Conservation (phyloP, 2,113 vertebrate species). For the Rhinolophus ferrumequinum region DNA sequence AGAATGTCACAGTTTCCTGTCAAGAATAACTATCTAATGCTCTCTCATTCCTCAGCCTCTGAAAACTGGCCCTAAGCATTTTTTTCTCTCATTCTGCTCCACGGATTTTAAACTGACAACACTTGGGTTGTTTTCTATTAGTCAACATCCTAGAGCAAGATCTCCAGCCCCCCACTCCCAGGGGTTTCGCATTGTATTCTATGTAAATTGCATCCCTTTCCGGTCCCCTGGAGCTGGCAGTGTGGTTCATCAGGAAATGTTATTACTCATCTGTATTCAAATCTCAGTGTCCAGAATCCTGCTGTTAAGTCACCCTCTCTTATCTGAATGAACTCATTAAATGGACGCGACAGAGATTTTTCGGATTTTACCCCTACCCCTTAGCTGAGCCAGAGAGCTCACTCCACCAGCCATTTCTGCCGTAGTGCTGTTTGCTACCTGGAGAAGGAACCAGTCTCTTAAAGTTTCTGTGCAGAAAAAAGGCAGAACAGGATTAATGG, state of each 20-base stretch:
- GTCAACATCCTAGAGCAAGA: neutral
- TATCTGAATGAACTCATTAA: neutral
- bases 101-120: neutral
- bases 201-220: conserved; percentile 17
- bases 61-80: neutral
- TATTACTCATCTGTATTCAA: neutral
- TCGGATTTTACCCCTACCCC: neutral
- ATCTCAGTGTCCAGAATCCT: neutral
- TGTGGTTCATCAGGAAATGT: neutral
- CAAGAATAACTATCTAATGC: neutral
- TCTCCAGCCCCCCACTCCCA: neutral
- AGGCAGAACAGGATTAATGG: neutral
- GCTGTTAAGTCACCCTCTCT: neutral
- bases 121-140: neutral
- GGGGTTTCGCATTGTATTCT: neutral
- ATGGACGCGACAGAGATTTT: neutral
- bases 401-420: neutral
- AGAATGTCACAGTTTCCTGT: neutral
- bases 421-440: neutral
- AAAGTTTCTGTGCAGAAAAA: neutral
- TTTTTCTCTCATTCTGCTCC: neutral
- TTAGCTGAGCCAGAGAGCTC: neutral
- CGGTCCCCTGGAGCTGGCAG: neutral
- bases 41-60: neutral
- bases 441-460: neutral